Conservation (phyloP, 1,140 invertebrate genomes). For the Papilio helenus region DNA sequence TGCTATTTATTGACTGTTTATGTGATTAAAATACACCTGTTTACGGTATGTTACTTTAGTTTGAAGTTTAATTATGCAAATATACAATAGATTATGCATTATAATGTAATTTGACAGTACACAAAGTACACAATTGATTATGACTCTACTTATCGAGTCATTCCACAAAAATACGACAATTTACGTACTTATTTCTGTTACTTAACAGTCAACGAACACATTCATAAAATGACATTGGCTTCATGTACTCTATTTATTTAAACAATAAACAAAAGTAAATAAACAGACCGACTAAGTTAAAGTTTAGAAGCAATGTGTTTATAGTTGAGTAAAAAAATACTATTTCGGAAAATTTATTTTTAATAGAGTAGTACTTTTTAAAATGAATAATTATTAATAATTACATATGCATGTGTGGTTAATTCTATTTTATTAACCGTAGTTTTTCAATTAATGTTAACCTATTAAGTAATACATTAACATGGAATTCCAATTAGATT, state of each 20-base stretch:
- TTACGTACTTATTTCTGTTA: conserved; percentile 5
- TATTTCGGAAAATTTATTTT: too few species aligned
- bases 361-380: too few species aligned
- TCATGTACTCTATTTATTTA: too few species aligned
- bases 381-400: too few species aligned
- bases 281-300: too few species aligned
- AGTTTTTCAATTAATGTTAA: neutral
- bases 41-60: neutral
- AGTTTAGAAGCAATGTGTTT: too few species aligned
- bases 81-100: neutral
- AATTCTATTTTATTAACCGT: too few species aligned
- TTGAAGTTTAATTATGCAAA: neutral
- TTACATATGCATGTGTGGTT: too few species aligned
- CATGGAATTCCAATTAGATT: neutral
- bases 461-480: neutral
- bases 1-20: neutral
- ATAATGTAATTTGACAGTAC: neutral
- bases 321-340: too few species aligned
- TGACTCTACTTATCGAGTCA: neutral
- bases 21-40: neutral
- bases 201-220: neutral
- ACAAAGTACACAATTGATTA: neutral
- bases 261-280: too few species aligned
- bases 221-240: neutral
- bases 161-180: neutral